Evolutionary conservation across 2,888 invertebrate species (phyloP).

Genomic region (Atrina japonica): DNA sequence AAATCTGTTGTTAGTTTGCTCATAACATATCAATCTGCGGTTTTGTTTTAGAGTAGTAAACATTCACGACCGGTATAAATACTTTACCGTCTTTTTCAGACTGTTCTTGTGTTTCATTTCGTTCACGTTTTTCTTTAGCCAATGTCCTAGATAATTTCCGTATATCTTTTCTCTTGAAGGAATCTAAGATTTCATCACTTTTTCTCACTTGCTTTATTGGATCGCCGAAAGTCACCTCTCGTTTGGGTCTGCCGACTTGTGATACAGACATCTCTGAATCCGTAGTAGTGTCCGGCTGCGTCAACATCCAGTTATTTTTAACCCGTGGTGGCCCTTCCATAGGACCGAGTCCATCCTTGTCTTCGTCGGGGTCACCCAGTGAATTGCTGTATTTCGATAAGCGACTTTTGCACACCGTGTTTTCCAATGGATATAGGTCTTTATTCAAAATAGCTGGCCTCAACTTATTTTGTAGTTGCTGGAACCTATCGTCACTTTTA

Average conservation of each 20-base stretch:
- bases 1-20: no score
- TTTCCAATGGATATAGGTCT: conserved; percentile 56
- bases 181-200: conserved; percentile 38
- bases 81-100: conserved; percentile 2
- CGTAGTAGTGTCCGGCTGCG: conserved; percentile 28
- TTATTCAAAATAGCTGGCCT: conserved; percentile 52
- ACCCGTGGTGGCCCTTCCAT: conserved; percentile 41
- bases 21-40: no score
- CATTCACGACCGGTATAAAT: conserved; percentile 36
- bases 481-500: conserved; percentile 63
- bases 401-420: conserved; percentile 58
- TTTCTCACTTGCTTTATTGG: conserved; percentile 20
- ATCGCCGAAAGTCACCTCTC: conserved; percentile 18
- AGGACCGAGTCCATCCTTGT: conserved; percentile 36
- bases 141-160: conserved; percentile 39
- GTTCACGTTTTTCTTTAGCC: conserved; percentile 24
- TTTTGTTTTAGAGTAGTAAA: conserved; percentile 30
- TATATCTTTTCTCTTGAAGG: conserved; percentile 39
- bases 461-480: conserved; percentile 56
- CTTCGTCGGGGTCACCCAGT: conserved; percentile 36
- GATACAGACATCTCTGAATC: neutral
- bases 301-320: conserved; percentile 33
- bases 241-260: neutral
- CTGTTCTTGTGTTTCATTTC: neutral
- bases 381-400: conserved; percentile 55